These are phyloP conservation scores for Oncorhynchus mykiss DNA, from an alignment of 2,113 vertebrate species.

Conservation along the genomic window DNA sequence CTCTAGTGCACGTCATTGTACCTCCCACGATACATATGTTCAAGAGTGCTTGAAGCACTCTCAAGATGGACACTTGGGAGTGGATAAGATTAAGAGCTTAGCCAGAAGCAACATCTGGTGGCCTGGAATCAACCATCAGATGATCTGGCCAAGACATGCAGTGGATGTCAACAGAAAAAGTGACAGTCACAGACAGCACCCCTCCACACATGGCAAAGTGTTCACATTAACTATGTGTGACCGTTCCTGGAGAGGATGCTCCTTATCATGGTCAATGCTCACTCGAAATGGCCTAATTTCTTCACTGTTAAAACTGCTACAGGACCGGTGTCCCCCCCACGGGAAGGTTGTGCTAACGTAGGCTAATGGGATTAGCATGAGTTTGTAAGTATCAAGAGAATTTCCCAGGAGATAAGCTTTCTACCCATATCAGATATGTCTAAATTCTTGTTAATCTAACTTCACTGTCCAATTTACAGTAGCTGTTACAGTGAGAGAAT, in stretches of 20 bases:
- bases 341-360: too few relatives aligned
- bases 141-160: constrained; percentile 18
- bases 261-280: constrained; percentile 10
- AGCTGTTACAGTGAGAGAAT: too few relatives aligned
- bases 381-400: too few relatives aligned
- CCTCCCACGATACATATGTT: constrained; percentile 12
- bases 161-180: constrained; percentile 29
- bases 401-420: too few relatives aligned
- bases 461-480: too few relatives aligned
- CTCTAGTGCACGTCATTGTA: not conserved
- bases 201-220: constrained; percentile 15
- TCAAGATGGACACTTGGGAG: constrained; percentile 25
- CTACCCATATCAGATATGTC: too few relatives aligned
- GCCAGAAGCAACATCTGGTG: constrained; percentile 9
- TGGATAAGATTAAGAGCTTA: constrained; percentile 29
- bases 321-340: too few relatives aligned
- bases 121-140: constrained; percentile 14
- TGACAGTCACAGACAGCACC: constrained; percentile 10
- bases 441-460: too few relatives aligned
- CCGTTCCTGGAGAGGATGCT: constrained; percentile 27
- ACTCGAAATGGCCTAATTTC: constrained; percentile 25
- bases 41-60: not conserved
- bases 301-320: not conserved
- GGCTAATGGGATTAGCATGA: too few relatives aligned
- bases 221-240: constrained; percentile 11